These are phyloP conservation scores for Drosophila infuscata DNA, from an alignment of 2,888 invertebrate genomes.

Conservation along the genomic window DNA sequence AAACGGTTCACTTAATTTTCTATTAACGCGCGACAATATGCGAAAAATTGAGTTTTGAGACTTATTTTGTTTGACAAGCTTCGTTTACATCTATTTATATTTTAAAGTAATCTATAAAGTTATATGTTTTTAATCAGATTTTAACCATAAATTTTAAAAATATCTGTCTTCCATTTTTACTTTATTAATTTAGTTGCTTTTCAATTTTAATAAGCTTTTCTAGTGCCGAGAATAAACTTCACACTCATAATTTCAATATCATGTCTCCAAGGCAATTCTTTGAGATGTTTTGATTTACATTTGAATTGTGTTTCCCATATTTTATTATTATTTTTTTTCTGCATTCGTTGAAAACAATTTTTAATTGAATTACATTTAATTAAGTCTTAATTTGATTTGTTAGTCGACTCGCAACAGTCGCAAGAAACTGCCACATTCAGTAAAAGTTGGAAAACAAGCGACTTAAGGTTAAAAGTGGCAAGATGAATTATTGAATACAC, in stretches of 20 bases:
- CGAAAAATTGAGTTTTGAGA: slow-evolving; percentile 1
- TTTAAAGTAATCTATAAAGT: background rate
- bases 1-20: slow-evolving; percentile 29
- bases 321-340: slow-evolving; percentile 3
- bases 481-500: background rate
- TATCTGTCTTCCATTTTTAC: background rate
- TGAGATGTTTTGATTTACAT: background rate
- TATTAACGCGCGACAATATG: slow-evolving; percentile 22
- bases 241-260: background rate
- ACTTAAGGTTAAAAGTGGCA: background rate
- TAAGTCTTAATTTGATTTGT: slow-evolving; percentile 48
- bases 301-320: background rate
- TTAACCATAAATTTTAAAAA: no score
- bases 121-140: no score
- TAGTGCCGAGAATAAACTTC: background rate
- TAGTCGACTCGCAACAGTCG: background rate
- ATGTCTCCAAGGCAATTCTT: slow-evolving; percentile 2
- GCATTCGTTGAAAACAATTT: slow-evolving; percentile 41
- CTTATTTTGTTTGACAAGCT: background rate
- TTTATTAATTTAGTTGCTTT: background rate
- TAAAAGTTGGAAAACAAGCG: slow-evolving; percentile 12
- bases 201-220: background rate
- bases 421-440: background rate
- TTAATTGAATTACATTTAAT: slow-evolving; percentile 51
- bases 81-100: slow-evolving; percentile 4